phyloP scores from a whole-genome alignment of 2,888 invertebrate species.

The Halictus quadricinctus region DNA sequence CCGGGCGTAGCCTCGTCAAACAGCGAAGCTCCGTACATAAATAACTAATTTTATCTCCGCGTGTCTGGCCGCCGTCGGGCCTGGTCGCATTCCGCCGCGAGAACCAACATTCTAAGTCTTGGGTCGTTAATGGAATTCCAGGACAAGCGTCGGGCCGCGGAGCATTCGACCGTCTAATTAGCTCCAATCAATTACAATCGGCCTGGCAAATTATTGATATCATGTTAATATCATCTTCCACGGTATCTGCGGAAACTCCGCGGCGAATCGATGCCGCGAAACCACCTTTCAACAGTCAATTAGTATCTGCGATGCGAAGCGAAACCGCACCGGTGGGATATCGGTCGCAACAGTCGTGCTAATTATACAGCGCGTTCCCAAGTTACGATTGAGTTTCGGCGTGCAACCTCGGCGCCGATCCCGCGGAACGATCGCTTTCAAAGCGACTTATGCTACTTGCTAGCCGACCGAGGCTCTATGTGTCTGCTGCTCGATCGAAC shows the following conservation, averaged over 20 bases:
- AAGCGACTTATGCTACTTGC: slow-evolving; percentile 24
- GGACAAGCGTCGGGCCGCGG: not conserved
- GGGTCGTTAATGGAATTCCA: not conserved
- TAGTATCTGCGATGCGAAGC: slow-evolving; percentile 49
- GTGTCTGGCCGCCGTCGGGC: not conserved
- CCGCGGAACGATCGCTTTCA: slow-evolving; percentile 30
- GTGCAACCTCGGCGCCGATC: slow-evolving; percentile 57
- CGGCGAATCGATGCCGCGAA: slow-evolving; percentile 51
- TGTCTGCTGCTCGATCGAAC: not conserved
- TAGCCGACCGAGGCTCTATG: slow-evolving; percentile 6
- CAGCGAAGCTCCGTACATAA: slow-evolving; percentile 4
- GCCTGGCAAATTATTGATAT: slow-evolving; percentile 41
- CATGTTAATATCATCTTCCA: slow-evolving; percentile 38
- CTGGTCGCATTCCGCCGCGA: not conserved
- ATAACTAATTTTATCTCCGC: not conserved
- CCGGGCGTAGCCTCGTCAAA: slow-evolving; percentile 19
- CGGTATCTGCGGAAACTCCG: slow-evolving; percentile 44
- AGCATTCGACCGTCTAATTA: slow-evolving; percentile 19
- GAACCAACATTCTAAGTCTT: not conserved
- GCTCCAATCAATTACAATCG: slow-evolving; percentile 33
- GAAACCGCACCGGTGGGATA: slow-evolving; percentile 56
- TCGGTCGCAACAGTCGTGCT: slow-evolving; percentile 57
- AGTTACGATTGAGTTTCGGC: slow-evolving; percentile 63
- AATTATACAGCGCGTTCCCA: slow-evolving; percentile 61
- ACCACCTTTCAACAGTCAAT: slow-evolving; percentile 61